These are phyloP conservation scores for Solen grandis DNA, from an alignment of 1,140 invertebrate genomes.

Conservation along the genomic window DNA sequence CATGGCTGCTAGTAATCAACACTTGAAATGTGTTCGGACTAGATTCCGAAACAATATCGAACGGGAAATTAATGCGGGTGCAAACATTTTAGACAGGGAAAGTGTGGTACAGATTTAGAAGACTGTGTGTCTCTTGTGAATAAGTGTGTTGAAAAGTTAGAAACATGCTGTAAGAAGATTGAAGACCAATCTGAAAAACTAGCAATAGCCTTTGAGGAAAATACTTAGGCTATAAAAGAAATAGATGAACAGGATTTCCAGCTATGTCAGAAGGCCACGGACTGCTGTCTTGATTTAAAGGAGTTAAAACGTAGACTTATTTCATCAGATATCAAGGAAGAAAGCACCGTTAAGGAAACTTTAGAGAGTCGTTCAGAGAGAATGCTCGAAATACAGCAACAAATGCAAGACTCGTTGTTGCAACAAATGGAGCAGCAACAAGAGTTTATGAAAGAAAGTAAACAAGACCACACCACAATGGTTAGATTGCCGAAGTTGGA, in stretches of 20 bases:
- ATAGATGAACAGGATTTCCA: too few species aligned
- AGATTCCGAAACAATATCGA: too few species aligned
- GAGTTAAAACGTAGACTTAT: not conserved
- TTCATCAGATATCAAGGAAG: too few species aligned
- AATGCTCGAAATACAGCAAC: too few species aligned
- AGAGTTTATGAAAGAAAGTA: not conserved
- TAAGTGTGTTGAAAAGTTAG: not conserved
- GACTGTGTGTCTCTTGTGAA: too few species aligned
- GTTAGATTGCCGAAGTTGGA: conserved; percentile 8
- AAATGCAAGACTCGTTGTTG: not conserved
- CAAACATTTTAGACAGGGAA: too few species aligned
- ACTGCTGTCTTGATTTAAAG: not conserved
- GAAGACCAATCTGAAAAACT: conserved; percentile 8
- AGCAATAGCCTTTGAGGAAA: not conserved
- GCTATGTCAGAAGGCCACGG: not conserved
- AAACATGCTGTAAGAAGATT: not conserved
- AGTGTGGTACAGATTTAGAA: too few species aligned
- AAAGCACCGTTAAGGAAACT: too few species aligned
- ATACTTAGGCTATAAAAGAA: not conserved
- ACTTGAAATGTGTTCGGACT: too few species aligned
- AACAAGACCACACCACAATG: not conserved
- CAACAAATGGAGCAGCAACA: not conserved
- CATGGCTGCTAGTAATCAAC: too few species aligned
- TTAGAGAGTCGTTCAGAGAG: too few species aligned
- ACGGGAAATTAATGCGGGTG: too few species aligned